These are phyloP conservation scores for Sinopyrophorus schimmeli DNA, from an alignment of 2,888 invertebrate genomes.

Conservation along the genomic window DNA sequence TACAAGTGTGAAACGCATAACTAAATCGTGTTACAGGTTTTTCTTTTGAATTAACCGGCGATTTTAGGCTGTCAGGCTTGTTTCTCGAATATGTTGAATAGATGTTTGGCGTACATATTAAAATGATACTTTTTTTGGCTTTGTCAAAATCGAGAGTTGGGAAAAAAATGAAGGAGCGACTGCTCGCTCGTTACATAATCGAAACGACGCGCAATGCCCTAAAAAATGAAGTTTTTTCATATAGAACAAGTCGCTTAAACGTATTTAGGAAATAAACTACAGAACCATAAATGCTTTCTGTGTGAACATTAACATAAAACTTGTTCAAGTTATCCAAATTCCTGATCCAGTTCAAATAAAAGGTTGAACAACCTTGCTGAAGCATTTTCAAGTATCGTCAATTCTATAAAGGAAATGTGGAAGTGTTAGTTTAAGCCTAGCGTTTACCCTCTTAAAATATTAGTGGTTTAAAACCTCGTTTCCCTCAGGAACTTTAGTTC, in stretches of 20 bases:
- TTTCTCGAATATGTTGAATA: constrained; percentile 20
- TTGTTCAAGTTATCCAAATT: constrained; percentile 4
- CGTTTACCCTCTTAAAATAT: constrained; percentile 10
- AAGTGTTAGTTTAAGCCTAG: constrained; percentile 10
- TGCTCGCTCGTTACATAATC: too few relatives aligned
- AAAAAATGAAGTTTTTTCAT: too few relatives aligned
- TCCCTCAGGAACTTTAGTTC: constrained; percentile 19
- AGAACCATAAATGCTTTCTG: neutral
- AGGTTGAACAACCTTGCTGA: neutral
- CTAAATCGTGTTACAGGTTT: constrained; percentile 17
- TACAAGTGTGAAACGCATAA: constrained; percentile 12
- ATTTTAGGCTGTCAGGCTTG: constrained; percentile 16
- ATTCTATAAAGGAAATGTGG: constrained; percentile 9
- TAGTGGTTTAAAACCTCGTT: constrained; percentile 22
- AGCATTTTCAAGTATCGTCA: constrained; percentile 10
- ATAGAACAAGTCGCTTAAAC: too few relatives aligned
- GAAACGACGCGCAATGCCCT: too few relatives aligned
- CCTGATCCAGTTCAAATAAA: neutral
- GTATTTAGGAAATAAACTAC: too few relatives aligned
- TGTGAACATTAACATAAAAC: constrained; percentile 2
- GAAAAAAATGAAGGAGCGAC: too few relatives aligned
- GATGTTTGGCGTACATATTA: constrained; percentile 19
- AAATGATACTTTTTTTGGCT: constrained; percentile 20
- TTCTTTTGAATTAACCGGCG: constrained; percentile 9
- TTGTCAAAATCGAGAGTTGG: constrained; percentile 10